A percentile compares a stretch with the other conserved stretches of the same genome.
Evolutionary conservation across 2,797 vertebrate species (phyloP).

Genomic region (Acrossocheilus fasciatus): DNA sequence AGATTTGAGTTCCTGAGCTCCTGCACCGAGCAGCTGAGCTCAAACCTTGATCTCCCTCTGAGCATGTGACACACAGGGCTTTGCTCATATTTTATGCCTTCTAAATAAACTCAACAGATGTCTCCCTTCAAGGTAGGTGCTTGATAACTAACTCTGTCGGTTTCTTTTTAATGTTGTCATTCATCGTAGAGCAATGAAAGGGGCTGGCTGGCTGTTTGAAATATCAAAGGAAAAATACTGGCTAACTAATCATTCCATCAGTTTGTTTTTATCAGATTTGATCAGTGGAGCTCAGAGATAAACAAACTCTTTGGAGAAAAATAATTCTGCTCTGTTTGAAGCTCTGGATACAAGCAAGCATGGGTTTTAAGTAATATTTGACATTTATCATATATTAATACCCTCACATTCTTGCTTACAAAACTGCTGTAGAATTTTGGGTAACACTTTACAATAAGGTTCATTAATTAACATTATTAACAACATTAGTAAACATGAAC

Average conservation of each 20-base stretch:
- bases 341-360: neutral
- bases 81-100: conserved; percentile 32
- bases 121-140: conserved; percentile 61
- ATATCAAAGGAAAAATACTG: conserved; percentile 60
- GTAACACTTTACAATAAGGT: too few relatives aligned
- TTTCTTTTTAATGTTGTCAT: conserved; percentile 56
- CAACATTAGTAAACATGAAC: too few relatives aligned
- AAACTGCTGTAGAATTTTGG: neutral
- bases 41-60: conserved; percentile 36
- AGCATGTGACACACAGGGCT: conserved; percentile 22
- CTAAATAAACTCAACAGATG: conserved; percentile 55
- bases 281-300: conserved; percentile 9
- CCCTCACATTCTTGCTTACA: neutral
- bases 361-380: neutral
- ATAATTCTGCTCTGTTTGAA: conserved; percentile 10
- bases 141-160: conserved; percentile 59
- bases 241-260: conserved; percentile 49
- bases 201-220: conserved; percentile 52
- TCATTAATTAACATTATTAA: too few relatives aligned
- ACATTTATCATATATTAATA: neutral
- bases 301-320: conserved; percentile 25
- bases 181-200: conserved; percentile 49
- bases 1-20: conserved; percentile 16
- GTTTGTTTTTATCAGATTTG: conserved; percentile 28
- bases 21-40: conserved; percentile 12